Base-by-base conservation (phyloP, 1,140 invertebrate species). In the Ceratoteleas bidentatus region DNA sequence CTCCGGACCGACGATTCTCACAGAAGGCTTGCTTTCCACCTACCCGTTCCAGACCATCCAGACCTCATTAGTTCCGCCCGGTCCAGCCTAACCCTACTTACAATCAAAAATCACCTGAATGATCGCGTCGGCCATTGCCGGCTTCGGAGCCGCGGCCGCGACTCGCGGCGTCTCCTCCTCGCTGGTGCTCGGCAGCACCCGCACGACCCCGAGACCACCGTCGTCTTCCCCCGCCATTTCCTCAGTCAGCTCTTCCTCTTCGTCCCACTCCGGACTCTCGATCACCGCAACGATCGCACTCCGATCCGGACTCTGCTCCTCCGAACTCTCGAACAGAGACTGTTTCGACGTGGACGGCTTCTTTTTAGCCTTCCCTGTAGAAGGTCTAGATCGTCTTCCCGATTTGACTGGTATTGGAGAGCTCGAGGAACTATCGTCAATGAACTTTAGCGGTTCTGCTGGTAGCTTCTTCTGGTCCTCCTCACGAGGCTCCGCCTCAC, bases 281-380 rank as follows among this genome's bases (percentile, higher is more conserved):
- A 92, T 89, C 2, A 92, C 91, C 2, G 90, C 91, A 4, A 91
- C 80, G 34, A 92, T 92, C 0, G 91, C 91, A 38, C 89, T 90
- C n/a, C 86, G 85, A 70, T 88, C 87, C 0, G 86, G 86, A 7
- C 88, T 89, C 24, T 78, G 84, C n/a, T 91, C 90, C n/a, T 88
- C 89, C 0, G 89, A 89, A 15, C 87, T 88, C 34, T 90, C 88
- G 14, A 87, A 87, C 5, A 88, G 15, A 38, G 78, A 84, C 43
- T 80, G 84, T 8, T 84, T 82, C 0, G 79, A 75, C 32, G 68
- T 58, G 15, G 81, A 72, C 40, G 84, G 78, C 13, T 77, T 81
- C 73, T 64, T 81, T 53, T 65, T 82, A 7, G 56, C 80, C 5
- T 85, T 91, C 6, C 86, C 86, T 6, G 86, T 89, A 1, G 88